phyloP scores from a whole-genome alignment of 1,140 invertebrate species.

The Elysia chlorotica region DNA sequence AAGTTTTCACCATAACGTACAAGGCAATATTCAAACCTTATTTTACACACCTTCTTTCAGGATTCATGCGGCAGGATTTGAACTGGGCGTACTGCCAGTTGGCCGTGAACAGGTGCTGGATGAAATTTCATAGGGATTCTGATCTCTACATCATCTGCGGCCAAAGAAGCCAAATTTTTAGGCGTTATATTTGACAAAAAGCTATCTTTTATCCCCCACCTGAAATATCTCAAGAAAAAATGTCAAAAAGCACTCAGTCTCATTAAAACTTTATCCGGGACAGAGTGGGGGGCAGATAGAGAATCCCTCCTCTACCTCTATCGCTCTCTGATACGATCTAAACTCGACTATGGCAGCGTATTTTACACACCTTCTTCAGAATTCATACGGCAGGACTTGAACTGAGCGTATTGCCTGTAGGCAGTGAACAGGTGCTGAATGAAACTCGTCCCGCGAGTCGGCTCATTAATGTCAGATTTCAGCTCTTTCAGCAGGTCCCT shows the following conservation, averaged over 20 bases:
- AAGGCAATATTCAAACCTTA: too few species aligned
- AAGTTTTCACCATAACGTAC: neutral
- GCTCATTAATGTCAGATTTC: neutral
- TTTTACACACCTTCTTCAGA: neutral
- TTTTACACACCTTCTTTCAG: too few species aligned
- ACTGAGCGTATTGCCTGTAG: neutral
- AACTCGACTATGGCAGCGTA: neutral
- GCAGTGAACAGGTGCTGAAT: neutral
- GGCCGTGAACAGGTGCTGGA: too few species aligned
- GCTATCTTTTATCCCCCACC: neutral
- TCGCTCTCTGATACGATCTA: too few species aligned
- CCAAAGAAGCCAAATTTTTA: too few species aligned
- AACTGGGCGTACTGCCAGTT: too few species aligned
- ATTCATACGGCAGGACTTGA: neutral
- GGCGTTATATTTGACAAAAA: neutral
- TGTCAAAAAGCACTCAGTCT: neutral
- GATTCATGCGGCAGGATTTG: too few species aligned
- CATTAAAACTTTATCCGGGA: neutral
- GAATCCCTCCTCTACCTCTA: too few species aligned
- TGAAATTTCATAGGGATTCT: too few species aligned
- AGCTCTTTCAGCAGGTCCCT: neutral
- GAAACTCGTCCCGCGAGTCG: neutral
- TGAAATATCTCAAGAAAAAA: neutral
- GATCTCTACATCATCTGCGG: too few species aligned
- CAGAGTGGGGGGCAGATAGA: too few species aligned